phyloP scores from a whole-genome alignment of 2,888 invertebrate genomes.

The Agrotis puta region DNA sequence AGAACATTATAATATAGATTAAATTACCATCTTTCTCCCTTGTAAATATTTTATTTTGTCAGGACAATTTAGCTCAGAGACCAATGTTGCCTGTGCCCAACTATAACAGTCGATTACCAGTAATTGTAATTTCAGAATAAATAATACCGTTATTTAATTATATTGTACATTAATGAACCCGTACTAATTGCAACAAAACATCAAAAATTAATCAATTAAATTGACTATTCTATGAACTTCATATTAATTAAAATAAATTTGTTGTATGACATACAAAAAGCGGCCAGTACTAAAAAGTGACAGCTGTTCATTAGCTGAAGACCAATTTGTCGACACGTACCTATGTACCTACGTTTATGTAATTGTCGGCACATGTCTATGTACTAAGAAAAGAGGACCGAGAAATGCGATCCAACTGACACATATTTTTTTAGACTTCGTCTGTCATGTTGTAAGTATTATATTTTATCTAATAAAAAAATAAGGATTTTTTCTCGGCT shows the following conservation, averaged over 20 bases:
- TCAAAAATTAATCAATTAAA: not conserved
- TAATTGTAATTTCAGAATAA: too few species aligned
- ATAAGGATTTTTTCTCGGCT: too few species aligned
- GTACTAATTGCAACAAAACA: not conserved
- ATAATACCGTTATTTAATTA: too few species aligned
- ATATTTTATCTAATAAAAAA: too few species aligned
- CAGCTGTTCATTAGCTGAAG: constrained; percentile 23
- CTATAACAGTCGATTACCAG: too few species aligned
- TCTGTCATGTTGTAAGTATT: too few species aligned
- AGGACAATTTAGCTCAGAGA: too few species aligned
- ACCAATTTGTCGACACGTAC: constrained; percentile 15
- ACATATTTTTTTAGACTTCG: too few species aligned
- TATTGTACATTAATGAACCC: too few species aligned
- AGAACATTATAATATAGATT: not conserved
- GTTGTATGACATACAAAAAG: constrained; percentile 18
- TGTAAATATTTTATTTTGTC: too few species aligned
- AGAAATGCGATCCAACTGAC: not conserved
- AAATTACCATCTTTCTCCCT: too few species aligned
- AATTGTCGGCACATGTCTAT: not conserved
- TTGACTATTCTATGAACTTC: constrained; percentile 13
- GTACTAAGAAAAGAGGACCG: not conserved
- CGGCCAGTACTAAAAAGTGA: not conserved
- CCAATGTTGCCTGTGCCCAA: too few species aligned
- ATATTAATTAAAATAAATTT: constrained; percentile 32
- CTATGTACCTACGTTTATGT: not conserved